A percentile compares a stretch with the other conserved stretches of the same genome.
These are phyloP conservation scores for Calidris pugnax DNA, from an alignment of 2,113 vertebrate species.

Conservation along the genomic window DNA sequence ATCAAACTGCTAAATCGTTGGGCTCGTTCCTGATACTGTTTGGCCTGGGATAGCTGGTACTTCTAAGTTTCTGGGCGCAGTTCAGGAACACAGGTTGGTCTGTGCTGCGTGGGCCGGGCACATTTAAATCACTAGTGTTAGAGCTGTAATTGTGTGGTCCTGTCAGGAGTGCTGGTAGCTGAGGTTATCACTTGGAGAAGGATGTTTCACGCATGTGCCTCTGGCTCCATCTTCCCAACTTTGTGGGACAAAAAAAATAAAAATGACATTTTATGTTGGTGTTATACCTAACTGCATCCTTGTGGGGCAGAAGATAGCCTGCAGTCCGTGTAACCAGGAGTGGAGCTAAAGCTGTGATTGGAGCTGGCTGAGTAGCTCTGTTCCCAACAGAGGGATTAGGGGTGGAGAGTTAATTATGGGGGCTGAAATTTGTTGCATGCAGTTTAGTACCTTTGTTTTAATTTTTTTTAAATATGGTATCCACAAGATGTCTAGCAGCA, in stretches of 20 bases:
- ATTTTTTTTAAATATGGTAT: neutral
- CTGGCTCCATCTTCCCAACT: neutral
- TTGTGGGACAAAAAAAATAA: neutral
- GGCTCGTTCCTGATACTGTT: neutral
- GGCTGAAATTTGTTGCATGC: neutral
- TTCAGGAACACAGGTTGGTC: neutral
- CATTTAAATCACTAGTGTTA: neutral
- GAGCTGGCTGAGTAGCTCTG: neutral
- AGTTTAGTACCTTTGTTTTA: neutral
- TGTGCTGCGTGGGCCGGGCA: fast-evolving
- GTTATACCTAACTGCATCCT: neutral
- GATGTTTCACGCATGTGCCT: neutral
- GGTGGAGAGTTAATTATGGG: neutral
- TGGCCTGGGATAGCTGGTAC: neutral
- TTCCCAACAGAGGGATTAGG: neutral
- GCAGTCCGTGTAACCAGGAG: neutral
- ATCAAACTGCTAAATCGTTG: neutral
- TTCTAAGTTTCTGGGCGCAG: neutral
- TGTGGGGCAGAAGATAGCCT: neutral
- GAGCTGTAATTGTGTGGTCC: neutral
- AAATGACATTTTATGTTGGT: neutral
- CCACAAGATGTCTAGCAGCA: neutral
- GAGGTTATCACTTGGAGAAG: neutral
- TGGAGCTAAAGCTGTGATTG: neutral
- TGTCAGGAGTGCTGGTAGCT: neutral